These are phyloP conservation scores for Augiades crinisus DNA, from an alignment of 2,888 invertebrate species.

Conservation along the genomic window DNA sequence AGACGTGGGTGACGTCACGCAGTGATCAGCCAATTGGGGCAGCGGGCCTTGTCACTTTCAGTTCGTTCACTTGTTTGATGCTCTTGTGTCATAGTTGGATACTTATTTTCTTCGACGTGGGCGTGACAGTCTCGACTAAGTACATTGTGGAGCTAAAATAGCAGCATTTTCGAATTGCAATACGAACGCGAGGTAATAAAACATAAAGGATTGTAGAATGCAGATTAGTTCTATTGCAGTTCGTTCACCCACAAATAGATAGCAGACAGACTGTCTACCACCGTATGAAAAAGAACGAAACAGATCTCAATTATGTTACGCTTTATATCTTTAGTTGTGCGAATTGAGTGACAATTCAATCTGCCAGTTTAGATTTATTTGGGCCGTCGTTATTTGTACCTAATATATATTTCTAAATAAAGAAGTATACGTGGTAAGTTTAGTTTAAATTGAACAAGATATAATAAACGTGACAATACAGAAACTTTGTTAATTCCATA, in stretches of 20 bases:
- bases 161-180: background rate
- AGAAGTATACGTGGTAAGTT: too few species aligned
- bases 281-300: constrained; percentile 32
- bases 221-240: constrained; percentile 3
- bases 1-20: constrained; percentile 67
- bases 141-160: background rate
- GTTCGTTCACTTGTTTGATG: constrained; percentile 40
- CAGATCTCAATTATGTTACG: constrained; percentile 8
- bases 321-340: background rate
- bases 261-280: constrained; percentile 17
- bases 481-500: too few species aligned
- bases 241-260: constrained; percentile 12
- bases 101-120: constrained; percentile 4
- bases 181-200: background rate
- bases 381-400: too few species aligned
- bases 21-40: constrained; percentile 63
- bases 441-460: too few species aligned
- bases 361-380: background rate
- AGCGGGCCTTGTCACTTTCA: constrained; percentile 46
- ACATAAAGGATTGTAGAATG: background rate
- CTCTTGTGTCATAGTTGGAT: constrained; percentile 28
- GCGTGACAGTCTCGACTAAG: background rate
- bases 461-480: too few species aligned
- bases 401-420: too few species aligned
- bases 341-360: constrained; percentile 13